phyloP scores from a whole-genome alignment of 2,797 vertebrate species.

The Liparis tanakae region DNA sequence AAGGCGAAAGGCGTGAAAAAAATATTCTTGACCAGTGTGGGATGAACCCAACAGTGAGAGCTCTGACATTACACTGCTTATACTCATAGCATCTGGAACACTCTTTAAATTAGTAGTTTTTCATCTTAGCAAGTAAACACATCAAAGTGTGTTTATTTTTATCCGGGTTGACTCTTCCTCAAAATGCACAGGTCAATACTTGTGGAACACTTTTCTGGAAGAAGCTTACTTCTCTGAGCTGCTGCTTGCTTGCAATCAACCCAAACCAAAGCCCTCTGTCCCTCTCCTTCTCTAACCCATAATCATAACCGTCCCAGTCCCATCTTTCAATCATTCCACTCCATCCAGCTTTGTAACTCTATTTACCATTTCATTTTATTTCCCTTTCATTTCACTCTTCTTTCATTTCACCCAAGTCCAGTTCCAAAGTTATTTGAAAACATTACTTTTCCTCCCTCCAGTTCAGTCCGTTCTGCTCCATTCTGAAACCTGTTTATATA shows the following conservation, averaged over 20 bases:
- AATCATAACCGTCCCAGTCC: constrained; percentile 66
- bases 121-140: neutral
- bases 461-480: constrained; percentile 54
- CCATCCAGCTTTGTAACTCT: constrained; percentile 56
- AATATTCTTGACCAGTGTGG: no score
- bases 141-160: neutral
- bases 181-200: constrained; percentile 26
- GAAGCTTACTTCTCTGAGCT: constrained; percentile 78
- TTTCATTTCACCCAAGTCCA: constrained; percentile 51
- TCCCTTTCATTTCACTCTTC: constrained; percentile 49
- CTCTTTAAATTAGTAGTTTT: neutral
- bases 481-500: constrained; percentile 75
- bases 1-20: no score
- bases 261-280: constrained; percentile 56
- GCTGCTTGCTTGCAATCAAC: constrained; percentile 63
- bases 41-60: neutral
- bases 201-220: constrained; percentile 49
- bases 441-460: constrained; percentile 18
- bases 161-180: neutral
- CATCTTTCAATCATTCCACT: constrained; percentile 62
- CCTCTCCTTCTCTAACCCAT: constrained; percentile 36
- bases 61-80: neutral
- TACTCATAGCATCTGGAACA: neutral
- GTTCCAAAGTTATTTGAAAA: constrained; percentile 65
- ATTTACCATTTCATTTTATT: constrained; percentile 61